Conservation (phyloP, 2,888 invertebrate genomes). For the Pharmacophagus antenor region DNA sequence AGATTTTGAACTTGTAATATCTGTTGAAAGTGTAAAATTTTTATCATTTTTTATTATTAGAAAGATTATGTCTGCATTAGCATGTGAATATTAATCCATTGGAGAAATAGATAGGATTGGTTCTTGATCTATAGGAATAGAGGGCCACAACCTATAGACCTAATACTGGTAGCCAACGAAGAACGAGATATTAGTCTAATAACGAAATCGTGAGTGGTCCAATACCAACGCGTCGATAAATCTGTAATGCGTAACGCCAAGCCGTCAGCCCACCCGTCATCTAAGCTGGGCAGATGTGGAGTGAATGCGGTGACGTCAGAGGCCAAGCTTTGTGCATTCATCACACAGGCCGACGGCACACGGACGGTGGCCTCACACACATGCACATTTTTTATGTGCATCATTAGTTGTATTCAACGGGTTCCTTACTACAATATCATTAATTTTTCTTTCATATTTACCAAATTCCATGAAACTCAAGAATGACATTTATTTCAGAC, state of each 20-base stretch:
- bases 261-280: conserved; percentile 6
- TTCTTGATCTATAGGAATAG: no score
- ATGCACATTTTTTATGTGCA: conserved; percentile 5
- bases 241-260: conserved; percentile 7
- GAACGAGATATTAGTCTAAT: neutral
- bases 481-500: no score
- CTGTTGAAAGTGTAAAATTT: no score
- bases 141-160: neutral
- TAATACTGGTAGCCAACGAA: neutral
- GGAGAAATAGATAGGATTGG: no score
- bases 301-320: conserved; percentile 23
- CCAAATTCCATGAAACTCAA: no score
- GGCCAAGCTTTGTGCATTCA: conserved; percentile 11
- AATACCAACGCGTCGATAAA: conserved; percentile 17
- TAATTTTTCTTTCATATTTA: neutral
- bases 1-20: no score
- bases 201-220: neutral
- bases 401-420: conserved; percentile 2
- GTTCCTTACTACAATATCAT: neutral
- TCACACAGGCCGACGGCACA: conserved; percentile 15
- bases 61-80: no score
- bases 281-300: conserved; percentile 13
- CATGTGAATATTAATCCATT: no score
- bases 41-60: no score
- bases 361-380: neutral